Conservation (phyloP, 2,797 vertebrate species). For the Pelobates cultripes region DNA sequence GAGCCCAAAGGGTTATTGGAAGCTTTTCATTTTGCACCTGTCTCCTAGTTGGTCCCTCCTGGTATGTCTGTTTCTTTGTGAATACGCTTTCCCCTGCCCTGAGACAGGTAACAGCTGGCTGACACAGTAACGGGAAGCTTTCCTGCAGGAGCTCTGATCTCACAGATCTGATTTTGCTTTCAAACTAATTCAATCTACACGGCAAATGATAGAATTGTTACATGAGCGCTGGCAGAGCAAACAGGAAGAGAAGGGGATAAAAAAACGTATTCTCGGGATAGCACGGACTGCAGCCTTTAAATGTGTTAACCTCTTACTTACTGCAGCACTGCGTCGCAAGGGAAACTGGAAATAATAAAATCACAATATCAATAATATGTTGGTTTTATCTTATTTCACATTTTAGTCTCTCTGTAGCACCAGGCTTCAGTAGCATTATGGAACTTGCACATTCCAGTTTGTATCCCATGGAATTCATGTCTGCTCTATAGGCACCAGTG, state of each 20-base stretch:
- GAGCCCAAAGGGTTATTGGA: background rate
- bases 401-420: too few relatives aligned
- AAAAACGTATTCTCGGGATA: background rate
- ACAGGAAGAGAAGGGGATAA: constrained; percentile 13
- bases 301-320: background rate
- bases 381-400: too few relatives aligned
- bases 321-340: background rate
- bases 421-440: too few relatives aligned
- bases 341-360: background rate
- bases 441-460: too few relatives aligned
- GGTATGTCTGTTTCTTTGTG: background rate
- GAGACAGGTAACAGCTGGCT: constrained; percentile 71
- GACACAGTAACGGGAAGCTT: constrained; percentile 69
- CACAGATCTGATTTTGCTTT: constrained; percentile 73
- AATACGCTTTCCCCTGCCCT: background rate
- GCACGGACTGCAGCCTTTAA: background rate
- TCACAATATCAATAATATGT: too few relatives aligned
- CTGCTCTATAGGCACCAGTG: too few relatives aligned
- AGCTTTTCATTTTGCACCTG: background rate
- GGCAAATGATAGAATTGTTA: constrained; percentile 72
- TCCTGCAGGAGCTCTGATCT: constrained; percentile 66
- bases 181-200: constrained; percentile 70
- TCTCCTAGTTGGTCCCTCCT: background rate
- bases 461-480: too few relatives aligned
- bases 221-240: constrained; percentile 37